Evolutionary conservation across 2,113 vertebrate species (phyloP).

Genomic region (Sylvia atricapilla): DNA sequence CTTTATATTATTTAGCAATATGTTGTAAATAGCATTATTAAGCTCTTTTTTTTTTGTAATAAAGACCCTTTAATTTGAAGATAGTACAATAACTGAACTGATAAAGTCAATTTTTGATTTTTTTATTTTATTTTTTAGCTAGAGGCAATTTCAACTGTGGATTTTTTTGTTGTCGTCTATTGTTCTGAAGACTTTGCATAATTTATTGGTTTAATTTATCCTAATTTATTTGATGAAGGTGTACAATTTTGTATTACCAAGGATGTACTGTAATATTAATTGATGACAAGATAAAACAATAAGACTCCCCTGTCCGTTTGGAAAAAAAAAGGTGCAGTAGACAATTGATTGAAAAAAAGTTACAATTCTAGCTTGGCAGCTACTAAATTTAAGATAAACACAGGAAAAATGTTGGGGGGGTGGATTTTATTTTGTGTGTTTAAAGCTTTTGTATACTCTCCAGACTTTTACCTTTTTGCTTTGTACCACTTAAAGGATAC

Average conservation of each 20-base stretch:
- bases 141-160: conserved; percentile 88
- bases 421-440: conserved; percentile 85
- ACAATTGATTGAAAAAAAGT: conserved; percentile 83
- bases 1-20: conserved; percentile 99
- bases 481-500: conserved; percentile 90
- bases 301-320: conserved; percentile 80
- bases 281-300: conserved; percentile 83
- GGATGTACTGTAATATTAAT: conserved; percentile 95
- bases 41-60: conserved; percentile 90
- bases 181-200: conserved; percentile 98
- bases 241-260: conserved; percentile 92
- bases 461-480: conserved; percentile 89
- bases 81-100: conserved; percentile 84
- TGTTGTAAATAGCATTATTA: conserved; percentile 97
- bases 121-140: conserved; percentile 83
- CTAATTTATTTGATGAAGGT: conserved; percentile 99
- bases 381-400: conserved; percentile 83
- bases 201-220: conserved; percentile 99
- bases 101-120: conserved; percentile 83
- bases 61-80: conserved; percentile 88
- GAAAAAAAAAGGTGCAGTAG: conserved; percentile 86
- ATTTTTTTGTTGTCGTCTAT: conserved; percentile 88
- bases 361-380: conserved; percentile 86
- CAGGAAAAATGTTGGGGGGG: conserved; percentile 68
- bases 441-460: conserved; percentile 88